These are phyloP conservation scores for Gonioctena quinquepunctata DNA, from an alignment of 1,140 invertebrate genomes.

Conservation along the genomic window DNA sequence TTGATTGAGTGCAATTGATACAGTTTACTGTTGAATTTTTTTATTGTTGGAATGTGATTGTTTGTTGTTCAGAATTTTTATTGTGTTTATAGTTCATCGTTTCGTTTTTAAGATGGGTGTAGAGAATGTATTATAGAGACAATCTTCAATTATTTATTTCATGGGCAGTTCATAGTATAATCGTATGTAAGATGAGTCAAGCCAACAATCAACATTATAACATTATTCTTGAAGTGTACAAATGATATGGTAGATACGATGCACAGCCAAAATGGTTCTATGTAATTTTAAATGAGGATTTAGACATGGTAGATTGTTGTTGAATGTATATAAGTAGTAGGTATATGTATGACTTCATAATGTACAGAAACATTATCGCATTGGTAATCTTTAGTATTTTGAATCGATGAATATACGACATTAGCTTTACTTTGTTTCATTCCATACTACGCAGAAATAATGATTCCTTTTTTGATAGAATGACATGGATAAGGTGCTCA, in stretches of 20 bases:
- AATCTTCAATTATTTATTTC: neutral
- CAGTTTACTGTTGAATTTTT: slow-evolving; percentile 33
- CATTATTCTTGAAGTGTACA: slow-evolving; percentile 3
- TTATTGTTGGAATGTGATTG: slow-evolving; percentile 25
- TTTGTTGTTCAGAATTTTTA: slow-evolving; percentile 2
- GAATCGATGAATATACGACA: slow-evolving; percentile 40
- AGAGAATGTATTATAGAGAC: too few relatives aligned
- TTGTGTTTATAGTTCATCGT: neutral
- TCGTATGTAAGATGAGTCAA: neutral
- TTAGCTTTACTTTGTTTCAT: too few relatives aligned
- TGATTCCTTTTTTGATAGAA: too few relatives aligned
- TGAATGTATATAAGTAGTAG: slow-evolving; percentile 43
- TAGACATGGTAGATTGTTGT: slow-evolving; percentile 35
- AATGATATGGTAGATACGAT: slow-evolving; percentile 13
- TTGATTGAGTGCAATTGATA: slow-evolving; percentile 57
- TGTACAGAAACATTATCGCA: slow-evolving; percentile 41
- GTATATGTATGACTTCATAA: slow-evolving; percentile 38
- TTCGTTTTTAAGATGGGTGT: neutral
- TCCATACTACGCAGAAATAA: too few relatives aligned
- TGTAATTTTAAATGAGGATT: slow-evolving; percentile 33
- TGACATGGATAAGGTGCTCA: too few relatives aligned
- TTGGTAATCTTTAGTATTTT: slow-evolving; percentile 40
- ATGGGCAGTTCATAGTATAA: neutral
- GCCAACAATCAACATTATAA: neutral
- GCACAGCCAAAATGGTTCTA: neutral